Conservation (phyloP, 2,797 vertebrate species). For the Catharus ustulatus region DNA sequence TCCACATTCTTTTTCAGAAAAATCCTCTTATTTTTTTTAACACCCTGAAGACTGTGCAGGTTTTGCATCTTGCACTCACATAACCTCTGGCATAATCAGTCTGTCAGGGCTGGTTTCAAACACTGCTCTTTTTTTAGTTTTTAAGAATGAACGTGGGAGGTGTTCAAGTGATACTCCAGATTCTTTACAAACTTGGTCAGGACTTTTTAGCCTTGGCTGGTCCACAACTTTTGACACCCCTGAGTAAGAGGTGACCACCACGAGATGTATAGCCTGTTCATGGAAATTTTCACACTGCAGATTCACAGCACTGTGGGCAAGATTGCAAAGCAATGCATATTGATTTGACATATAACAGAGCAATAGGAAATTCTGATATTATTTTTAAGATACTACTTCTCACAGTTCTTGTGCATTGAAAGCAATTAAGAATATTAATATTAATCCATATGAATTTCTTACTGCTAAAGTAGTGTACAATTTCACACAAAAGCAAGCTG, state of each 20-base stretch:
- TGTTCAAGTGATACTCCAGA: background rate
- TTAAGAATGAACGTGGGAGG: background rate
- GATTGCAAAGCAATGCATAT: background rate
- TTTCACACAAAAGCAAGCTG: background rate
- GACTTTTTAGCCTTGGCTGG: background rate
- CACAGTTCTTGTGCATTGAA: background rate
- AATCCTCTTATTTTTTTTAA: background rate
- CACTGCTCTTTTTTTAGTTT: background rate
- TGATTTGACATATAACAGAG: background rate
- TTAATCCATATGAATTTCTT: background rate
- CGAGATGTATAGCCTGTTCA: background rate
- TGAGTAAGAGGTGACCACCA: background rate
- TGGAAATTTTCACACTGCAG: background rate
- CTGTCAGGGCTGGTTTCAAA: background rate
- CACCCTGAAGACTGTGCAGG: background rate
- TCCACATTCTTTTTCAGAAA: background rate
- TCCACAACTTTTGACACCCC: background rate
- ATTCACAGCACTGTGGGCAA: background rate
- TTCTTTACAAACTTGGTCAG: background rate
- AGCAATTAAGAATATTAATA: background rate
- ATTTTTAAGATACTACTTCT: background rate
- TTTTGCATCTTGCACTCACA: background rate
- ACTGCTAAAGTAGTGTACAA: background rate
- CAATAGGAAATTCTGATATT: background rate
- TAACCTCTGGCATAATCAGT: background rate